Conservation (phyloP, 2,888 invertebrate genomes). For the Falcaria lacertinaria region DNA sequence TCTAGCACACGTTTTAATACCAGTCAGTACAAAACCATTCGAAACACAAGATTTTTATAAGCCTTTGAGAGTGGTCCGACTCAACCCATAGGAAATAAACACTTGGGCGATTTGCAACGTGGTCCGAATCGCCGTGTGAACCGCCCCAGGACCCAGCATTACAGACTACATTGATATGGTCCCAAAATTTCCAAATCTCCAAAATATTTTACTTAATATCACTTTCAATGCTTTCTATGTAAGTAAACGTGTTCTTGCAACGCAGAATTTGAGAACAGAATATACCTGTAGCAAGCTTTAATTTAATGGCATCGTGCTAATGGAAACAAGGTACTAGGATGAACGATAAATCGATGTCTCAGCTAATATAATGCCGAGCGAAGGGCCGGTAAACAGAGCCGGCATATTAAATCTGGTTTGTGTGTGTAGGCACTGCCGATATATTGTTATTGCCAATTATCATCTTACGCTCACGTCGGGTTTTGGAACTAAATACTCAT, state of each 20-base stretch:
- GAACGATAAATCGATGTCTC: constrained; percentile 8
- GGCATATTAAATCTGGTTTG: constrained; percentile 6
- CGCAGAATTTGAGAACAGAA: neutral
- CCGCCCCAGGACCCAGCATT: too few species aligned
- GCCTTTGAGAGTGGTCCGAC: too few species aligned
- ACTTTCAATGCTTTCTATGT: too few species aligned
- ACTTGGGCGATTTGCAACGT: too few species aligned
- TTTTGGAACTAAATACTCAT: constrained; percentile 12
- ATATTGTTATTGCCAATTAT: constrained; percentile 20
- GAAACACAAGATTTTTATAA: too few species aligned
- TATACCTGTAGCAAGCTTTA: neutral
- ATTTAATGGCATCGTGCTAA: neutral
- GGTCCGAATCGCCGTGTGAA: too few species aligned
- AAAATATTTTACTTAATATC: too few species aligned
- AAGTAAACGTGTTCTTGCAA: neutral
- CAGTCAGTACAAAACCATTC: too few species aligned
- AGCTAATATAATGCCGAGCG: constrained; percentile 5
- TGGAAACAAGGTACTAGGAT: neutral
- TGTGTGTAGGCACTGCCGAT: constrained; percentile 5
- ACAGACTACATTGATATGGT: too few species aligned
- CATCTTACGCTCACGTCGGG: constrained; percentile 15
- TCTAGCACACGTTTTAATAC: too few species aligned
- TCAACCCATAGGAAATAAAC: too few species aligned
- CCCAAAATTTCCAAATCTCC: too few species aligned
- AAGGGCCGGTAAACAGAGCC: constrained; percentile 3